A percentile compares a stretch with the other conserved stretches of the same genome.
Evolutionary conservation across 2,113 vertebrate species (phyloP).

Genomic region (Epinephelus cyanopodus): DNA sequence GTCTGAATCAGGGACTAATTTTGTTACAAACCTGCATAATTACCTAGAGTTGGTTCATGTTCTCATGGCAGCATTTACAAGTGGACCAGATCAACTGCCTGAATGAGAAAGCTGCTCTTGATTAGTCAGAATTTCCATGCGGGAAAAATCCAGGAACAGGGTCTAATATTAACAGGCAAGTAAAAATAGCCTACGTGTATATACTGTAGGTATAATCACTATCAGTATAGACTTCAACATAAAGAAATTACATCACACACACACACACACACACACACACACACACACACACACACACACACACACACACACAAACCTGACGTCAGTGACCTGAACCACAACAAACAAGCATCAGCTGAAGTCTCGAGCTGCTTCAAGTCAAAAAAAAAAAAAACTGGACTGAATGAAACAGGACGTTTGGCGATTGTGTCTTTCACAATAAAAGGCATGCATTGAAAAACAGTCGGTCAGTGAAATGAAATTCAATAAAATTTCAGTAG

Average conservation of each 20-base stretch:
- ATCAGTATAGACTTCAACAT: too few relatives aligned
- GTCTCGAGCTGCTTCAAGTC: not conserved
- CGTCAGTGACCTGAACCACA: conserved; percentile 76
- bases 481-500: not conserved
- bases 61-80: too few relatives aligned
- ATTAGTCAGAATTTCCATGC: too few relatives aligned
- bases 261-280: not conserved
- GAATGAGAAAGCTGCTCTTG: too few relatives aligned
- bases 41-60: too few relatives aligned
- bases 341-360: conserved; percentile 58
- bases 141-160: too few relatives aligned
- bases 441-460: conserved; percentile 6
- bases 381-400: not conserved
- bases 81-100: too few relatives aligned
- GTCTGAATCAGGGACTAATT: too few relatives aligned
- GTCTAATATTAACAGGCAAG: too few relatives aligned
- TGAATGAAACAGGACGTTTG: not conserved
- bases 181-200: too few relatives aligned
- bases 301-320: conserved; percentile 41
- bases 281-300: conserved; percentile 23
- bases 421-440: conserved; percentile 33
- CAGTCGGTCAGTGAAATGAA: not conserved
- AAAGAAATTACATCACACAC: not conserved
- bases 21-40: too few relatives aligned
- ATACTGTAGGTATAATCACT: too few relatives aligned